Evolutionary conservation across 2,113 vertebrate genomes (phyloP), one percentile per base, ranked within the genome.

Genomic region (Strigops habroptila): DNA sequence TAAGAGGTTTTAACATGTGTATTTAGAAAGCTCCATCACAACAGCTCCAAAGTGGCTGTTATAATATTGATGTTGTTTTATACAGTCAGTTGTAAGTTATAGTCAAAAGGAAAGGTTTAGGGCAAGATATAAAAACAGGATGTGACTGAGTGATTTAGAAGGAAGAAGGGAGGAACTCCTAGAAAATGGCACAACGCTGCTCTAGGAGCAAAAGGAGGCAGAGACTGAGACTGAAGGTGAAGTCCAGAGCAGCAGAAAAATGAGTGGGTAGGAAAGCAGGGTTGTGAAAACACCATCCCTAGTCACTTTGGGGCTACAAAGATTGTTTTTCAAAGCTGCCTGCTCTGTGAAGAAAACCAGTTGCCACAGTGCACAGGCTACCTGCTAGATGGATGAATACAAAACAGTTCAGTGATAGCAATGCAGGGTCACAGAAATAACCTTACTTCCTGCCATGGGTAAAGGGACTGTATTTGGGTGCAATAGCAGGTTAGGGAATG

Each of bases 41-140:
- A 80, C 73, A 82, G 37, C 86, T 91, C 88, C 15, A 41, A 96
- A 96, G 77, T 96, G 73, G 52, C 93, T 96, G 80, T 87, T 96
- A 93, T 39, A 91, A 78, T 86, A 95, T 65, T 91, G 85, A 93
- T 94, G 95, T 85, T 94, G 92, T 82, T 97, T 96, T 90, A 93
- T 81, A 53, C 79, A 91, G 71, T 88, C 93, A 88, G 76, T 78
- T 93, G 73, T 90, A 96, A 94, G 87, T 92, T 95, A 88, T 69
- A 78, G 84, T 85, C 93, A 89, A 95, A 94, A 94, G 62, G 77
- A 96, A 94, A 86, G 94, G 86, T 95, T 97, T 96, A 97, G 95
- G 95, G 97, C 91, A 94, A 91, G 83, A 91, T 78, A 92, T 82
- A 95, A 97, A 96, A 97, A 75, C 93, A 97, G 93, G 96, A 97